Percentiles rank a stretch among this genome's conserved stretches.
Evolutionary conservation across 2,888 invertebrate genomes (phyloP).

Genomic region (Diarsia rubi): DNA sequence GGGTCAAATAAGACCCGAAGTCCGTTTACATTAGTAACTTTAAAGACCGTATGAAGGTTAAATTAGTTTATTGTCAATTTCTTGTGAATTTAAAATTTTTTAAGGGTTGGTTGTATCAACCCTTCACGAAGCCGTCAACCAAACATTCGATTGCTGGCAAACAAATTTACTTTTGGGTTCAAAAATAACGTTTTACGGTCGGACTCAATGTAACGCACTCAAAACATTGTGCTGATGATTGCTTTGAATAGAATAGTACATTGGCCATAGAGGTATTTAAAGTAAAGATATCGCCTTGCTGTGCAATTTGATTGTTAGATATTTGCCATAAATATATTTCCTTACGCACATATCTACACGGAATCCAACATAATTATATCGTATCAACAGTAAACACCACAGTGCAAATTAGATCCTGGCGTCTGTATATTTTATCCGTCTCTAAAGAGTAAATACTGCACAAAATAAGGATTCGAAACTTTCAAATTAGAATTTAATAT

Average conservation of each 20-base stretch:
- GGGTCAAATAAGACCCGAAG: no score
- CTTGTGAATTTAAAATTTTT: neutral
- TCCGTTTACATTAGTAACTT: no score
- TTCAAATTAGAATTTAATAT: slow-evolving; percentile 39
- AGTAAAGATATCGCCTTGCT: neutral
- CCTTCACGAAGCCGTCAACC: neutral
- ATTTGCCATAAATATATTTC: neutral
- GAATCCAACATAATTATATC: neutral
- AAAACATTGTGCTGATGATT: no score
- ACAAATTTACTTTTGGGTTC: neutral
- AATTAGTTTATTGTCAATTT: neutral
- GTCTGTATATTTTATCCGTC: slow-evolving; percentile 22
- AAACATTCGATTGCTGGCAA: no score
- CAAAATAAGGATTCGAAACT: slow-evolving; percentile 33
- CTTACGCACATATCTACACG: neutral
- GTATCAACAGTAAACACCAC: neutral
- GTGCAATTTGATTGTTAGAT: neutral
- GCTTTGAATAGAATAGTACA: no score
- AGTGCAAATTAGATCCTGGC: slow-evolving; percentile 26
- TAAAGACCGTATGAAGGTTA: no score
- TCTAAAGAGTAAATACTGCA: slow-evolving; percentile 27
- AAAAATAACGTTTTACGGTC: neutral
- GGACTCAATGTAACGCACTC: neutral
- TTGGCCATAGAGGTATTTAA: no score
- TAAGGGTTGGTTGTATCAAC: neutral